Evolutionary conservation across 2,113 vertebrate genomes (phyloP).

Genomic region (Acanthisitta chloris): DNA sequence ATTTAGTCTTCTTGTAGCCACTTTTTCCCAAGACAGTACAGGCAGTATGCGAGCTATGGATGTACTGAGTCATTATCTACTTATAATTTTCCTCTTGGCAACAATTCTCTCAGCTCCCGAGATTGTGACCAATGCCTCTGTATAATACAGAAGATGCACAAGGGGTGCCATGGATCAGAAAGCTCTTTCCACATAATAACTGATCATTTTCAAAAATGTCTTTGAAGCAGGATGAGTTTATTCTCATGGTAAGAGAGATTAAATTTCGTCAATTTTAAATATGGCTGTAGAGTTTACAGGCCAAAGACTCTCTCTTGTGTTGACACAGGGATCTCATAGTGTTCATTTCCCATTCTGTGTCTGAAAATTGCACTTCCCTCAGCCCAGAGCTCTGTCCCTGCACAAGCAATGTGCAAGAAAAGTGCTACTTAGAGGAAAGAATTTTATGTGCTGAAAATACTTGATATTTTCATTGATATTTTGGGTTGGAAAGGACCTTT

Average conservation of each 20-base stretch:
- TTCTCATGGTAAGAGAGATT: not conserved
- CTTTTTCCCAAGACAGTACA: not conserved
- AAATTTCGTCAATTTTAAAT: not conserved
- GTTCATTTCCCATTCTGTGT: not conserved
- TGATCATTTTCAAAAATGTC: not conserved
- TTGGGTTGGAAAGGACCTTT: not conserved
- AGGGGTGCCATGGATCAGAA: not conserved
- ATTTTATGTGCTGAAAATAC: not conserved
- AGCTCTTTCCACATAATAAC: not conserved
- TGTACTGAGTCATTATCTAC: not conserved
- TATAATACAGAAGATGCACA: not conserved
- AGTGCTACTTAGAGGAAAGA: not conserved
- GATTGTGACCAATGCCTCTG: not conserved
- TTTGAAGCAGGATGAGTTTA: not conserved
- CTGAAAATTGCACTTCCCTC: not conserved
- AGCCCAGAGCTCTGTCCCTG: not conserved
- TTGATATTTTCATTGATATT: too few species aligned
- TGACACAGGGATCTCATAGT: not conserved
- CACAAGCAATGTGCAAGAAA: not conserved
- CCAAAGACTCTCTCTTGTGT: not conserved
- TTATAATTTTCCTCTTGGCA: not conserved
- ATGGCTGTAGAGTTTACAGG: not conserved
- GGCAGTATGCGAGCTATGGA: not conserved
- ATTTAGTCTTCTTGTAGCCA: not conserved
- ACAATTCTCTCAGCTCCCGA: not conserved